A percentile compares a stretch with the other conserved stretches of the same genome.
Evolutionary conservation across 2,113 vertebrate species (phyloP).

Genomic region (Ovis canadensis): DNA sequence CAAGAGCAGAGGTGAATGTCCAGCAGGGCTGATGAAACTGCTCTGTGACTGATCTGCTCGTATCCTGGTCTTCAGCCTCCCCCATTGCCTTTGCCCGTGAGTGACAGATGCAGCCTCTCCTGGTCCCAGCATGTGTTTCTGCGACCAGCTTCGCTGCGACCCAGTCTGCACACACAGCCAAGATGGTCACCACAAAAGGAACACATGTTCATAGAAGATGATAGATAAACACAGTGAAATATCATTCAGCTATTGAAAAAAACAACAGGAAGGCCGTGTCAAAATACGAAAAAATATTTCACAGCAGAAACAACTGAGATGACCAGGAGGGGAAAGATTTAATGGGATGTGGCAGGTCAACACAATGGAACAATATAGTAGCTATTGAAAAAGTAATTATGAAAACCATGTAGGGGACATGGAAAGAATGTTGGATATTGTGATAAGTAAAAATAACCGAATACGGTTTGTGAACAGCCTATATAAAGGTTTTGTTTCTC

Average conservation of each 20-base stretch:
- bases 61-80: neutral
- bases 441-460: neutral
- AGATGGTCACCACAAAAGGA: neutral
- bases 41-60: neutral
- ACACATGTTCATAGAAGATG: neutral
- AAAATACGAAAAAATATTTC: constrained; percentile 30
- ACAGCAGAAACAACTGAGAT: constrained; percentile 1
- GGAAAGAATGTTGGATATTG: neutral
- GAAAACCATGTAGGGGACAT: neutral
- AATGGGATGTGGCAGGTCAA: neutral
- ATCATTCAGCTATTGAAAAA: neutral
- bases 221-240: neutral
- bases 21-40: neutral
- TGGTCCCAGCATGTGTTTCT: neutral
- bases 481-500: neutral
- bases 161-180: neutral
- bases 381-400: neutral
- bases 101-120: neutral
- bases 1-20: neutral
- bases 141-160: neutral
- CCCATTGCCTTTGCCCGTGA: neutral
- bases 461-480: neutral
- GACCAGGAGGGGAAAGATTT: neutral
- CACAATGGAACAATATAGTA: neutral
- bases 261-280: constrained; percentile 21